phyloP scores from a whole-genome alignment of 2,797 vertebrate species.

The Girardinus metallicus region DNA sequence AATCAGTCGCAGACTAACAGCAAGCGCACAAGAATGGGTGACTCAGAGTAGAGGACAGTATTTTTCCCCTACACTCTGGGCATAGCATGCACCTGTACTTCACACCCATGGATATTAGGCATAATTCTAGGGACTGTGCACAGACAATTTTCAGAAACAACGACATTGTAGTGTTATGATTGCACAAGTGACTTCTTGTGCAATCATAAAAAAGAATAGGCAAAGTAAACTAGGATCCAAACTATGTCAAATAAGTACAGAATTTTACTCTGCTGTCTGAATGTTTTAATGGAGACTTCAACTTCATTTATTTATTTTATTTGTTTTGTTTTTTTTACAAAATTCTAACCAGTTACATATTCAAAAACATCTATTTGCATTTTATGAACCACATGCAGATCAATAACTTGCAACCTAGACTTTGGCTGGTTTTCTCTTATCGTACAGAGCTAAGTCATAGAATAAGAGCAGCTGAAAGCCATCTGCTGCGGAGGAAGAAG shows the following conservation, averaged over 20 bases:
- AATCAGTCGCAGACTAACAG: conserved; percentile 47
- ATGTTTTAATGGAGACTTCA: conserved; percentile 44
- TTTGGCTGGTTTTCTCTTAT: conserved; percentile 57
- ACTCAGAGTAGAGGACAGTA: conserved; percentile 2
- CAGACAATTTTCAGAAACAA: conserved; percentile 54
- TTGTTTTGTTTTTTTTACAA: background rate
- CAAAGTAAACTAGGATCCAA: conserved; percentile 55
- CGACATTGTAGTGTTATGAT: conserved; percentile 34
- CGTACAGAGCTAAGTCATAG: conserved; percentile 52
- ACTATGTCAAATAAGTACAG: conserved; percentile 57
- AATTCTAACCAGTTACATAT: conserved; percentile 26
- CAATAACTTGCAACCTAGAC: conserved; percentile 57
- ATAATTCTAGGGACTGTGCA: conserved; percentile 41
- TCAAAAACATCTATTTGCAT: conserved; percentile 41
- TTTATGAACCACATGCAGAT: conserved; percentile 49
- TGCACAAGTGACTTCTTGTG: conserved; percentile 76
- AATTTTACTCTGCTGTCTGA: conserved; percentile 43
- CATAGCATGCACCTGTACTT: conserved; percentile 24
- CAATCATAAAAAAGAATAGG: conserved; percentile 74
- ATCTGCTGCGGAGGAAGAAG: conserved; percentile 82
- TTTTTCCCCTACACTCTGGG: conserved; percentile 8
- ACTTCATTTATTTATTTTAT: background rate
- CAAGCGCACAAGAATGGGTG: conserved; percentile 35
- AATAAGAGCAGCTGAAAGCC: conserved; percentile 79
- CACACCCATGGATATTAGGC: conserved; percentile 22